A percentile compares a stretch with the other conserved stretches of the same genome.
Evolutionary conservation across 2,797 vertebrate genomes (phyloP).

Genomic region (Ptychadena robeensis): DNA sequence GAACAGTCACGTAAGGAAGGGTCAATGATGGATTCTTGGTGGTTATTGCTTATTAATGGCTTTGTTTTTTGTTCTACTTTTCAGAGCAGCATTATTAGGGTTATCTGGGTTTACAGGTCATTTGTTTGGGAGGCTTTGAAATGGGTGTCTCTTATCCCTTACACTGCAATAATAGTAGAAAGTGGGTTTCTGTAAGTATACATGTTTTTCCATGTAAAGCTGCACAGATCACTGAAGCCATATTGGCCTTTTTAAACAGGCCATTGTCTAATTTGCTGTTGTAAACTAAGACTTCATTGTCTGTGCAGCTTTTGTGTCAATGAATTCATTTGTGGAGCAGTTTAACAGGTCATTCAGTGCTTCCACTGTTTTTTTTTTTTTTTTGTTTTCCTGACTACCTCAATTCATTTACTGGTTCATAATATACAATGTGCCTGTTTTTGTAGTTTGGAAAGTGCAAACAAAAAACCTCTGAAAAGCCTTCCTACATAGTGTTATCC

Average conservation of each 20-base stretch:
- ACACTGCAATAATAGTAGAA: constrained; percentile 25
- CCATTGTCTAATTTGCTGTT: background rate
- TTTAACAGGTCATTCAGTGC: constrained; percentile 18
- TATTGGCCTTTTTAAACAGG: background rate
- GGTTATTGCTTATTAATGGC: constrained; percentile 38
- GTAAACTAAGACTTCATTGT: constrained; percentile 2
- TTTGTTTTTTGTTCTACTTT: constrained; percentile 47
- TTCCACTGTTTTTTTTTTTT: too few species aligned
- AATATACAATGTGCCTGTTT: constrained; percentile 19
- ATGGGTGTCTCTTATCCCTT: constrained; percentile 9
- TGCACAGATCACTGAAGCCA: constrained; percentile 30
- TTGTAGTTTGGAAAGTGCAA: background rate
- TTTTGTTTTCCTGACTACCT: background rate
- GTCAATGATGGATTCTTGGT: constrained; percentile 26
- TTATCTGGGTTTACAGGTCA: constrained; percentile 39
- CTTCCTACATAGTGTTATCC: background rate
- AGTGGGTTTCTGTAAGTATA: constrained; percentile 49
- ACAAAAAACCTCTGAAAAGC: constrained; percentile 35
- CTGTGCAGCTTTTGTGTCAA: constrained; percentile 39
- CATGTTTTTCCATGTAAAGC: constrained; percentile 32
- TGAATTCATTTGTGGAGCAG: constrained; percentile 18
- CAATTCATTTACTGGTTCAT: background rate
- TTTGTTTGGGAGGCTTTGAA: constrained; percentile 33
- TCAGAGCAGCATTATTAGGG: constrained; percentile 49
- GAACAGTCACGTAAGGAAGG: constrained; percentile 22